These are phyloP conservation scores for Protobothrops mucrosquamatus DNA, from an alignment of 2,113 vertebrate species.

Conservation along the genomic window DNA sequence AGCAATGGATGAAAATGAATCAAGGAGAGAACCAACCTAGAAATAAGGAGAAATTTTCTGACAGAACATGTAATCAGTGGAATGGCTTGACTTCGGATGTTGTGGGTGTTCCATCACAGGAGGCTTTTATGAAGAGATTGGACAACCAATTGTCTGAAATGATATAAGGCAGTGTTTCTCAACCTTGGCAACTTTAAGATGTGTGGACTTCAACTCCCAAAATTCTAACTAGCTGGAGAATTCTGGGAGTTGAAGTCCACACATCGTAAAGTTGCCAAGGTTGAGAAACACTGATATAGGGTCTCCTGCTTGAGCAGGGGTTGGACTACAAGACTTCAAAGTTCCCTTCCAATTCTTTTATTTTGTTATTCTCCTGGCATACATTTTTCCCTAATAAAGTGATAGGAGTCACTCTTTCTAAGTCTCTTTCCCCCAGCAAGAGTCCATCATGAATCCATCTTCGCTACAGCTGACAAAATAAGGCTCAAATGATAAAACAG, in stretches of 20 bases:
- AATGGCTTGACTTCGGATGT: background rate
- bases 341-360: background rate
- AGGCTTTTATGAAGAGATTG: background rate
- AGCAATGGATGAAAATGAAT: background rate
- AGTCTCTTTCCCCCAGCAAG: background rate
- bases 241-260: no score
- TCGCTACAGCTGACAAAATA: background rate
- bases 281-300: background rate
- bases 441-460: background rate
- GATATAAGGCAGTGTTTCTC: background rate
- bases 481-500: background rate
- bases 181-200: no score
- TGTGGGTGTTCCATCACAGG: background rate
- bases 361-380: background rate
- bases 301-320: background rate
- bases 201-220: no score
- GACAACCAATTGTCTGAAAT: background rate
- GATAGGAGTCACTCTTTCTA: background rate
- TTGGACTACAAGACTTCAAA: background rate
- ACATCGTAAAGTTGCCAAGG: no score
- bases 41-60: background rate
- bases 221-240: no score
- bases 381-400: background rate
- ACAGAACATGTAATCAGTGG: background rate
- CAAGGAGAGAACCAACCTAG: background rate